Evolutionary conservation across 2,888 invertebrate species (phyloP).

Genomic region (Caenorhabditis angaria): DNA sequence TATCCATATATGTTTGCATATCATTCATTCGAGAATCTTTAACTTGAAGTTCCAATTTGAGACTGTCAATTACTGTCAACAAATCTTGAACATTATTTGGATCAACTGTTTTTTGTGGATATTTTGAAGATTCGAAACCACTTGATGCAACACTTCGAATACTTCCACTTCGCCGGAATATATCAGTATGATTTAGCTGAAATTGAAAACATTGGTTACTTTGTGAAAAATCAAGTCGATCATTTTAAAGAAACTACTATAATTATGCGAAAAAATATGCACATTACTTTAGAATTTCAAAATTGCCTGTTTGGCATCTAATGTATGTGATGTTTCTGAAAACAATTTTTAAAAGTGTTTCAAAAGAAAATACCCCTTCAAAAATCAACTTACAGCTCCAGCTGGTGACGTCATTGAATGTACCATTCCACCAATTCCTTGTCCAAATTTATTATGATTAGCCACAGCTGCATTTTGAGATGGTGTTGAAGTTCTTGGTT

Average conservation of each 20-base stretch:
- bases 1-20: slow-evolving; percentile 55
- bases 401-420: slow-evolving; percentile 37
- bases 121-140: slow-evolving; percentile 48
- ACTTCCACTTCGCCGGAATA: slow-evolving; percentile 44
- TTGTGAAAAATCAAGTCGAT: too few relatives aligned
- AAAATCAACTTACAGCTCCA: slow-evolving; percentile 8
- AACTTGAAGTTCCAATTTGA: slow-evolving; percentile 59
- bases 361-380: neutral
- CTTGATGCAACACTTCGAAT: slow-evolving; percentile 42
- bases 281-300: neutral
- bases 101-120: slow-evolving; percentile 25
- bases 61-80: slow-evolving; percentile 61
- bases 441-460: slow-evolving; percentile 15
- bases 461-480: neutral
- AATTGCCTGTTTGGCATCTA: neutral
- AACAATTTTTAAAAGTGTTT: neutral
- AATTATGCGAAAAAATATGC: too few relatives aligned
- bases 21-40: slow-evolving; percentile 57
- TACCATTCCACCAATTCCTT: slow-evolving; percentile 14
- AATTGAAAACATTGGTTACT: too few relatives aligned
- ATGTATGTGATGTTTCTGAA: too few relatives aligned
- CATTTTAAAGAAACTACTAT: too few relatives aligned
- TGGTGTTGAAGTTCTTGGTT: slow-evolving; percentile 1
- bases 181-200: slow-evolving; percentile 20
- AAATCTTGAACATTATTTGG: slow-evolving; percentile 45